phyloP scores from a whole-genome alignment of 2,113 vertebrate species.

The Boleophthalmus pectinirostris region DNA sequence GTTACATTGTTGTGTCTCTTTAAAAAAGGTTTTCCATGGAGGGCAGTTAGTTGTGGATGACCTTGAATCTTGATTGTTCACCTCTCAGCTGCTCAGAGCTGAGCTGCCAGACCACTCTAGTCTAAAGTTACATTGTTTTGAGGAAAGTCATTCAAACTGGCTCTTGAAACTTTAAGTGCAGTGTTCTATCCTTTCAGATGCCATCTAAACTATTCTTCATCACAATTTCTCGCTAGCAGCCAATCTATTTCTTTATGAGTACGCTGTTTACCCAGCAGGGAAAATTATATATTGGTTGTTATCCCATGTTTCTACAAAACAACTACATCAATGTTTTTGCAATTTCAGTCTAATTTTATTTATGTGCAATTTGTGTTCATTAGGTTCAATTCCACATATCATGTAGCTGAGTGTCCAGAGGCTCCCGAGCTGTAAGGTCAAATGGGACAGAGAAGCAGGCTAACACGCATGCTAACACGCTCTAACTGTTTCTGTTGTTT shows the following conservation, averaged over 20 bases:
- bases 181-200: background rate
- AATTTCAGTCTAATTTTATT: slow-evolving; percentile 41
- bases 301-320: slow-evolving; percentile 26
- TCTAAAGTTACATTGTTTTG: slow-evolving; percentile 2
- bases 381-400: slow-evolving; percentile 23
- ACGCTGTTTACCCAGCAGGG: slow-evolving; percentile 28
- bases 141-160: background rate
- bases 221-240: background rate
- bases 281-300: slow-evolving; percentile 31
- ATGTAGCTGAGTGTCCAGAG: background rate
- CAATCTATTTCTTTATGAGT: background rate
- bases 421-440: slow-evolving; percentile 4
- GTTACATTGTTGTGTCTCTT: slow-evolving; percentile 21
- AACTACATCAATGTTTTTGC: slow-evolving; percentile 15
- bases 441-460: background rate
- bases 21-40: slow-evolving; percentile 10
- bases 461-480: background rate
- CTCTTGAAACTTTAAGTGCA: background rate
- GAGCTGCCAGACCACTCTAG: slow-evolving; percentile 20
- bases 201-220: background rate
- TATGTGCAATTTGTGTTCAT: slow-evolving; percentile 35
- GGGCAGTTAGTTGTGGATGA: slow-evolving; percentile 16
- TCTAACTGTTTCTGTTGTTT: slow-evolving; percentile 15
- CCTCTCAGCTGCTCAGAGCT: background rate
- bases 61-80: slow-evolving; percentile 14